phyloP scores from a whole-genome alignment of 2,888 invertebrate genomes.

The Stenodema calcarata region DNA sequence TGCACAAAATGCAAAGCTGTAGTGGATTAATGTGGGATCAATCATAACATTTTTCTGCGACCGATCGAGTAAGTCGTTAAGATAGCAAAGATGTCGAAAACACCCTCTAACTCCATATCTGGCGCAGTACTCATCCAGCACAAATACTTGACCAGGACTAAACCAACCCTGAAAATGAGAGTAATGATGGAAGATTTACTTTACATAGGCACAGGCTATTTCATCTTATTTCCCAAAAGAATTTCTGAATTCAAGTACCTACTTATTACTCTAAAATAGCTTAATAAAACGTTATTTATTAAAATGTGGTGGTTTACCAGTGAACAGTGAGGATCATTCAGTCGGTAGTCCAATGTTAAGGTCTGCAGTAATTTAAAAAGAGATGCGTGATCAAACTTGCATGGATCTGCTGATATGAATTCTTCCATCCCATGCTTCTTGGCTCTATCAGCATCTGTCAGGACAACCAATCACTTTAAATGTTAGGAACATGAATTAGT shows the following conservation, averaged over 20 bases:
- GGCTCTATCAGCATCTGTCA: constrained; percentile 88
- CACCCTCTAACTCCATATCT: constrained; percentile 97
- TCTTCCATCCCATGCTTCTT: constrained; percentile 99
- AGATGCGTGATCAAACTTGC: constrained; percentile 93
- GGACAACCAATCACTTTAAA: not conserved
- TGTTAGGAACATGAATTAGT: not conserved
- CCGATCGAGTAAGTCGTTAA: constrained; percentile 91
- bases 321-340: constrained; percentile 98
- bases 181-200: constrained; percentile 18
- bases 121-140: constrained; percentile 97
- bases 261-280: too few species aligned
- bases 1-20: constrained; percentile 99
- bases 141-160: constrained; percentile 98
- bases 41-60: constrained; percentile 93
- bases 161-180: constrained; percentile 88
- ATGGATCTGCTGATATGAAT: constrained; percentile 98
- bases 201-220: too few species aligned
- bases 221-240: too few species aligned
- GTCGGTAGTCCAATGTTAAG: constrained; percentile 90
- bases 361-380: constrained; percentile 92
- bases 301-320: constrained; percentile 69
- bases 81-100: constrained; percentile 93
- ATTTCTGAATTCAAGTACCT: too few species aligned
- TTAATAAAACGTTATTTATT: not conserved
- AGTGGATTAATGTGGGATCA: constrained; percentile 98